Evolutionary conservation across 2,888 invertebrate species (phyloP).

Genomic region (Andrena bucephala): DNA sequence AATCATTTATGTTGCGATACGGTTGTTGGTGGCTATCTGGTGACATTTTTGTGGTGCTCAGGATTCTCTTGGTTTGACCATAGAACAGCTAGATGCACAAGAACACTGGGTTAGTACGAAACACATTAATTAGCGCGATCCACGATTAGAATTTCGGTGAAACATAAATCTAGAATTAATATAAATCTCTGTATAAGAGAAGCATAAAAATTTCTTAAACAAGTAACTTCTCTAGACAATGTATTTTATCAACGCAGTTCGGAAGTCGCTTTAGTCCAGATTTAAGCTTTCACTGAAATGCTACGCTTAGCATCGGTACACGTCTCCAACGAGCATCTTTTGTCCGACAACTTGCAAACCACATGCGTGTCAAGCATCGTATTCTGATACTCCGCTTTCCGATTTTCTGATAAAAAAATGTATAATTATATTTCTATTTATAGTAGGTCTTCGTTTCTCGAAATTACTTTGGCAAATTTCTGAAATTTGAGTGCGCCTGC

Average conservation of each 20-base stretch:
- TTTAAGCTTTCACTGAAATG: conserved; percentile 43
- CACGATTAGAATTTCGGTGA: conserved; percentile 36
- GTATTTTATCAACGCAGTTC: neutral
- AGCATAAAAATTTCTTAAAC: neutral
- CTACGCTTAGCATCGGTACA: conserved; percentile 3
- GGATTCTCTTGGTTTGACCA: conserved; percentile 83
- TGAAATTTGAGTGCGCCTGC: neutral
- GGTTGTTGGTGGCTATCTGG: conserved; percentile 78
- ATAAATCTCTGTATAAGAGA: neutral
- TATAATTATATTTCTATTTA: neutral
- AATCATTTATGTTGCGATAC: conserved; percentile 74
- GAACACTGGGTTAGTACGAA: conserved; percentile 83
- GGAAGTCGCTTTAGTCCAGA: neutral
- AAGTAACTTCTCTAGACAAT: neutral
- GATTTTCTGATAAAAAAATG: neutral
- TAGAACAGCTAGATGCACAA: conserved; percentile 84
- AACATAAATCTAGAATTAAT: conserved; percentile 33
- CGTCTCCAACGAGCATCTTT: neutral
- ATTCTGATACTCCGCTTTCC: too few relatives aligned
- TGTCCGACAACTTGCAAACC: conserved; percentile 12
- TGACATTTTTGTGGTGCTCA: conserved; percentile 78
- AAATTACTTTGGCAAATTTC: neutral
- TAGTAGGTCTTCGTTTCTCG: neutral
- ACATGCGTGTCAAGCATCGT: neutral
- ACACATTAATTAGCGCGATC: conserved; percentile 44